phyloP scores from a whole-genome alignment of 2,797 vertebrate species.

The Sebastes vulpes region DNA sequence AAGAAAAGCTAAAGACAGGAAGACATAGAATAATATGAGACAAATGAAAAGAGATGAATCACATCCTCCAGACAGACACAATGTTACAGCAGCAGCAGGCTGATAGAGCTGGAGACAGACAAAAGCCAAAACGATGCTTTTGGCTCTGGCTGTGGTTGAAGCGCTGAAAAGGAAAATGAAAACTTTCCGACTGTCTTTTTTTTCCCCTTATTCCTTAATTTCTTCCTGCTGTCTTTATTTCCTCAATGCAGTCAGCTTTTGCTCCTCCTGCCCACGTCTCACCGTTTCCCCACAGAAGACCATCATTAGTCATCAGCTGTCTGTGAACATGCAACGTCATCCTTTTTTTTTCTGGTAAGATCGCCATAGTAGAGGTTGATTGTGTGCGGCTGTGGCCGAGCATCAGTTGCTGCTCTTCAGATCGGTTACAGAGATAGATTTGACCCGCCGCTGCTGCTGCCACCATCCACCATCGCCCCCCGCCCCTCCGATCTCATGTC shows the following conservation, averaged over 20 bases:
- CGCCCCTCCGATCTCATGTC: constrained; percentile 31
- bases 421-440: constrained; percentile 36
- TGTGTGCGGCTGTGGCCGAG: constrained; percentile 21
- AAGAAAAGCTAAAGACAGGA: constrained; percentile 9
- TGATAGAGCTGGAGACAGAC: constrained; percentile 29
- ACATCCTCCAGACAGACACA: constrained; percentile 48
- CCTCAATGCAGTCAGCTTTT: constrained; percentile 18
- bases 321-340: constrained; percentile 30
- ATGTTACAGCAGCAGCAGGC: constrained; percentile 25
- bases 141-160: constrained; percentile 17
- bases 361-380: constrained; percentile 4
- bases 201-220: constrained; percentile 16
- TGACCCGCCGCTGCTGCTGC: neutral
- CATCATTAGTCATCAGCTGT: constrained; percentile 43
- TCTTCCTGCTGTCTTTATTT: constrained; percentile 2
- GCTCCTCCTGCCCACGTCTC: constrained; percentile 1
- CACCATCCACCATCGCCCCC: neutral
- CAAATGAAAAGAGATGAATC: constrained; percentile 56
- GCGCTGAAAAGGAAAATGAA: constrained; percentile 19
- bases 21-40: constrained; percentile 33
- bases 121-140: constrained; percentile 30
- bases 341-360: constrained; percentile 3
- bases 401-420: constrained; percentile 40
- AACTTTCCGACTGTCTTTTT: constrained; percentile 27
- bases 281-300: constrained; percentile 11